Percentiles rank a stretch among this genome's conserved stretches.
These are phyloP conservation scores for Enteromius viviparus DNA, from an alignment of 2,797 vertebrate species.

Conservation along the genomic window DNA sequence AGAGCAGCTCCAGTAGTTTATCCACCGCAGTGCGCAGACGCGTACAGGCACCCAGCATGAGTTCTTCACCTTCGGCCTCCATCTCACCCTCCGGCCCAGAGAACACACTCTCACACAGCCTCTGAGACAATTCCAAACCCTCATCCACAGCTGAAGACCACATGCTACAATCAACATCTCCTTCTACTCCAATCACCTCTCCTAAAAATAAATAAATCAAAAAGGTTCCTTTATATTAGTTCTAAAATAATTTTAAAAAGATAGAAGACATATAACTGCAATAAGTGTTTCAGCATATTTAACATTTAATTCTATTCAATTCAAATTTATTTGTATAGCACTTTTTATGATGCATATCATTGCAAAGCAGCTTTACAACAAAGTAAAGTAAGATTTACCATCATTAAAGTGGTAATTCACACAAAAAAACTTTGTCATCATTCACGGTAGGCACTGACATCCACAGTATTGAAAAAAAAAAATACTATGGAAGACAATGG, in stretches of 20 bases:
- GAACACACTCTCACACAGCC: slow-evolving; percentile 90
- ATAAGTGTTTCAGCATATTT: not conserved
- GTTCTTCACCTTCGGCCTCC: slow-evolving; percentile 81
- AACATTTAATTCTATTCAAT: no score
- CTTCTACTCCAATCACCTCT: slow-evolving; percentile 63
- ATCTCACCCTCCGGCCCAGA: slow-evolving; percentile 79
- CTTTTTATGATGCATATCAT: no score
- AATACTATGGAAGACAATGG: not conserved
- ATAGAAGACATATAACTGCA: not conserved
- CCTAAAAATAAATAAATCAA: not conserved
- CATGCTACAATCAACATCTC: slow-evolving; percentile 66
- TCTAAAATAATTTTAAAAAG: not conserved
- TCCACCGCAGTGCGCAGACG: slow-evolving; percentile 84
- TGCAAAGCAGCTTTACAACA: no score
- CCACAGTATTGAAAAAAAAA: not conserved
- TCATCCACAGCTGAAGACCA: slow-evolving; percentile 71
- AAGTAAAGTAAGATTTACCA: no score
- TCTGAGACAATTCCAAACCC: slow-evolving; percentile 85
- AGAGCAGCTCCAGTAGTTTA: slow-evolving; percentile 86
- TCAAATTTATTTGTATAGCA: no score
- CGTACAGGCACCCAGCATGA: slow-evolving; percentile 76
- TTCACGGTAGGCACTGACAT: not conserved
- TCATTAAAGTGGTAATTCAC: not conserved
- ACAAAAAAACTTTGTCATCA: not conserved
- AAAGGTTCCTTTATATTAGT: not conserved